phyloP scores from a whole-genome alignment of 2,888 invertebrate genomes.

The Aethes cnicana region DNA sequence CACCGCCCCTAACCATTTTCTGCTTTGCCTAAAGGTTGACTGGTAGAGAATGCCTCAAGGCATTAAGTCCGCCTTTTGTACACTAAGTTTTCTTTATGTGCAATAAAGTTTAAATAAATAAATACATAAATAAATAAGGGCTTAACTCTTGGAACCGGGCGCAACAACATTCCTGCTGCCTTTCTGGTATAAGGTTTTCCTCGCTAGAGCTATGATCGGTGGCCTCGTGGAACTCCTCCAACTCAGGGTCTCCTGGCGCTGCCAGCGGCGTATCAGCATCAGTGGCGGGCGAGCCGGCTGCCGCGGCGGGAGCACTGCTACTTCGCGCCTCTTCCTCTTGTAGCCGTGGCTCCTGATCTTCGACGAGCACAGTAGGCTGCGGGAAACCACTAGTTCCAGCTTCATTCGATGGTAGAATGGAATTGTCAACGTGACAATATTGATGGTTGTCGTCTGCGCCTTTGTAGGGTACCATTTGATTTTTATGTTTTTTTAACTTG shows the following conservation, averaged over 20 bases:
- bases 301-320: background rate
- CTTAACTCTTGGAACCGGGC: background rate
- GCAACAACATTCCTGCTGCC: background rate
- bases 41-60: too few species aligned
- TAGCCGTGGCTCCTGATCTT: background rate
- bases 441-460: background rate
- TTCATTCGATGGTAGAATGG: background rate
- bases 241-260: background rate
- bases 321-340: background rate
- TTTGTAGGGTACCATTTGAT: background rate
- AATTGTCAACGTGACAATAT: background rate
- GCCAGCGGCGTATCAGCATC: background rate
- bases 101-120: too few species aligned
- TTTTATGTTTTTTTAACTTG: conserved; percentile 1
- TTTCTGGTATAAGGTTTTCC: too few species aligned
- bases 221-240: background rate
- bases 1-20: too few species aligned
- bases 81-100: too few species aligned
- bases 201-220: background rate
- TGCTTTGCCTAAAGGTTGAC: too few species aligned
- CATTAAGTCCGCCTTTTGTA: too few species aligned
- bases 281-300: background rate
- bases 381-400: background rate
- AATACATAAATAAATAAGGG: too few species aligned
- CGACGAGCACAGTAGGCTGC: background rate